Base-by-base conservation (phyloP, 2,797 vertebrate genomes). In the Neomorphus geoffroyi region DNA sequence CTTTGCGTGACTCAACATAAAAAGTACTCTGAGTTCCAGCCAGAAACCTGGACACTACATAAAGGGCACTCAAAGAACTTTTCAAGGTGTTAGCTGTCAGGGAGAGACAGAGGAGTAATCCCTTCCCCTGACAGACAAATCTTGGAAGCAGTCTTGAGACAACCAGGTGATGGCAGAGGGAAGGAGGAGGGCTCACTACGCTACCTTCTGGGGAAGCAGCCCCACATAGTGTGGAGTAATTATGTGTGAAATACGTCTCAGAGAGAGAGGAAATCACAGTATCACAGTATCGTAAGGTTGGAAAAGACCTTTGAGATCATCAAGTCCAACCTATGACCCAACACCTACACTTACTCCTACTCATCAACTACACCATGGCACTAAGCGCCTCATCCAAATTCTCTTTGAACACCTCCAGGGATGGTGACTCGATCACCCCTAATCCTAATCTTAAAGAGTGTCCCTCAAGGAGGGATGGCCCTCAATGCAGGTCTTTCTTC, bases 161-260 rank as follows among this genome's bases (percentile, higher is more conserved):
- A 51, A 4, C 6, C 19, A 39, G 1, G 1, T 60, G 46, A 50
- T 72, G 35, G 43, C 27, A 80, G 50, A 75, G 11, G 10, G 19
- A 32, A 72, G 13, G 10, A 74, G 33, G 7, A 69, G 8, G 0
- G 0, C 2, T 57, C 6, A 18, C 56, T 41, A n/a, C n/a, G n/a
- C n/a, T n/a, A 62, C 18, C 17, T 93, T 21, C 28, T 56, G 27
- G 5, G 11, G 28, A 79, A 90, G 16, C 2, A 0, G 28, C 66
- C 21, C 28, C 21, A 27, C 22, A 73, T 37, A 8, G 5, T 24
- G 11, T 43, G 28, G 13, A 22, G 13, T 37, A 54, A 24, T 37
- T 45, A 9, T 11, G 6, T 60, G 22, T 24, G 46, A 61, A 93
- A 61, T 4, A 16, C 10, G 18, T 74, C 56, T 46, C 19, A 61